Evolutionary conservation across 2,888 invertebrate species (phyloP), one percentile per base, ranked within the genome.

Genomic region (Lingula anatina): DNA sequence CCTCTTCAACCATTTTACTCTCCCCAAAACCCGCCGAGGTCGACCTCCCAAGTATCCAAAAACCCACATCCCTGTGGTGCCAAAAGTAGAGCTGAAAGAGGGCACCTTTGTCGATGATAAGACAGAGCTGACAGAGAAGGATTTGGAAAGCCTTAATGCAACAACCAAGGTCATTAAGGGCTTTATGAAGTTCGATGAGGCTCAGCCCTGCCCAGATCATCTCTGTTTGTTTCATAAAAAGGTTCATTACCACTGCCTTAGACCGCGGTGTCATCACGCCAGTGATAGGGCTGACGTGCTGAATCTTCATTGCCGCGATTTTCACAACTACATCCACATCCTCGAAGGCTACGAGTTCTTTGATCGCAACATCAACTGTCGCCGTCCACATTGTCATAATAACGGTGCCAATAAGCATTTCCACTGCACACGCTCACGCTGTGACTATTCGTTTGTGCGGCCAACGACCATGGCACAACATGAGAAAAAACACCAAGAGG

Each of bases 21-120:
- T n/a, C n/a, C n/a, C n/a, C n/a, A n/a, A n/a, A n/a, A n/a, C n/a
- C n/a, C n/a, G n/a, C n/a, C 83, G 95, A 27, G 95, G 96, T 40
- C 82, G 96, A 54, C 96, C 96, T n/a, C 95, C 95, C 15, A 96
- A 96, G 80, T 95, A 95, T 75, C 84, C 71, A 2, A 64, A 64
- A 50, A 56, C 57, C 23, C 69, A 68, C 25, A 61, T 72, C 18
- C 71, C 73, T 1, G 50, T 60, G n/a, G 66, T 74, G 7, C 72
- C 75, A 1, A 73, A 72, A 53, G 65, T 71, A 7, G 64, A 68
- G 25, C 54, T 49, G 3, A 36, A 41, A 12, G 42, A 45, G n/a
- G 44, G 48, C 20, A n/a, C n/a, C n/a, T n/a, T n/a, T n/a, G n/a
- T n/a, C n/a, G 45, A 38, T 31, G 31, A 9, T 31, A 31, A 31